Evolutionary conservation across 23 tunicate species (phyloP).

Genomic region (Ciona savignyi): DNA sequence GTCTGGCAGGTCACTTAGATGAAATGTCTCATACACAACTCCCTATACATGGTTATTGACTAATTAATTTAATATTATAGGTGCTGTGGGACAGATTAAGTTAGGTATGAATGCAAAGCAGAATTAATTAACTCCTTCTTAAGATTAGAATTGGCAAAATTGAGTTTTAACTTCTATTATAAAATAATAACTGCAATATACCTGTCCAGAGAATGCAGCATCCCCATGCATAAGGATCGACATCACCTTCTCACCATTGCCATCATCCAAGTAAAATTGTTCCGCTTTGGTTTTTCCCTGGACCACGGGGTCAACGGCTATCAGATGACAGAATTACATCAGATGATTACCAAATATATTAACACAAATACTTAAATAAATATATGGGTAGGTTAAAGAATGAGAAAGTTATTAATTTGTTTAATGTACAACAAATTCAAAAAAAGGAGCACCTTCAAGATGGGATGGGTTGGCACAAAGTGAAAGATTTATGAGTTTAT

Average conservation of each 20-base stretch:
- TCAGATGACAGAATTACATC: no score
- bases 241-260: constrained; percentile 65
- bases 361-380: no score
- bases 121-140: no score
- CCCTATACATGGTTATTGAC: no score
- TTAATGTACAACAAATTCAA: not conserved
- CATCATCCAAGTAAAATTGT: constrained; percentile 81
- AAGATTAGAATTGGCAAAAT: no score
- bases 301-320: constrained; percentile 97
- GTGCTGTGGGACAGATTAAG: no score
- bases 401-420: no score
- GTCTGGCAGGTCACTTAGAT: constrained; percentile 93
- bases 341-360: no score
- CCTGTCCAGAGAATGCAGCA: constrained; percentile 98
- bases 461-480: constrained; percentile 95
- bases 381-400: no score
- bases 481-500: constrained; percentile 78
- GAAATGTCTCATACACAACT: constrained; percentile 96
- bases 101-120: no score
- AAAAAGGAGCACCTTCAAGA: constrained; percentile 61
- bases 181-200: not conserved
- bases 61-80: no score
- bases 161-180: no score
- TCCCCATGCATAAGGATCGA: constrained; percentile 95
- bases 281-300: constrained; percentile 96